Evolutionary conservation across 2,888 invertebrate species (phyloP).

Genomic region (Balanococcus diminutus): DNA sequence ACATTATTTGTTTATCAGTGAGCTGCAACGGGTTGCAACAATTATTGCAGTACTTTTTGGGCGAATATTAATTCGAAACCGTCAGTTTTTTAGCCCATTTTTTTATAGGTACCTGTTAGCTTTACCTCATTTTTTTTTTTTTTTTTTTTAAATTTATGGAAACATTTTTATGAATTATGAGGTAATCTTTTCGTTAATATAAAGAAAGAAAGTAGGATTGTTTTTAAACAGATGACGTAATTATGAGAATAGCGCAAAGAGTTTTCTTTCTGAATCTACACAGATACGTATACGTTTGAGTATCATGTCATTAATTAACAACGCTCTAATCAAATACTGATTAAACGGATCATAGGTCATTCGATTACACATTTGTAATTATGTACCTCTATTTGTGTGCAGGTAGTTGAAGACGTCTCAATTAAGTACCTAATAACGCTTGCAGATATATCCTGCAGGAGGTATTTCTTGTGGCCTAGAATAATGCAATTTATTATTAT

Average conservation of each 20-base stretch:
- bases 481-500: not conserved
- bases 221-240: no score
- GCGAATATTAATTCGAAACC: no score
- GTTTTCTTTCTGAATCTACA: not conserved
- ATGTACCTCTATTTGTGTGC: not conserved
- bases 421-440: not conserved
- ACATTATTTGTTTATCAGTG: no score
- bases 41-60: no score
- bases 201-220: no score
- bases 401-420: slow-evolving; percentile 44
- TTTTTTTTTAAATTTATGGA: no score
- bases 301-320: not conserved
- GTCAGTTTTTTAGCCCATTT: no score
- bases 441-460: slow-evolving; percentile 21
- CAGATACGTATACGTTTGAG: not conserved
- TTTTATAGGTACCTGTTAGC: no score
- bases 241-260: not conserved
- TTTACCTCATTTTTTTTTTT: no score
- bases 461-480: slow-evolving; percentile 8
- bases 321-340: not conserved
- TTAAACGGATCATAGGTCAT: slow-evolving; percentile 9
- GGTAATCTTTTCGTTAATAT: no score
- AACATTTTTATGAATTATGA: no score
- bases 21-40: no score
- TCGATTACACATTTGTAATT: not conserved